These are phyloP conservation scores for Leptosomus discolor DNA, from an alignment of 2,113 vertebrate species.

Conservation along the genomic window DNA sequence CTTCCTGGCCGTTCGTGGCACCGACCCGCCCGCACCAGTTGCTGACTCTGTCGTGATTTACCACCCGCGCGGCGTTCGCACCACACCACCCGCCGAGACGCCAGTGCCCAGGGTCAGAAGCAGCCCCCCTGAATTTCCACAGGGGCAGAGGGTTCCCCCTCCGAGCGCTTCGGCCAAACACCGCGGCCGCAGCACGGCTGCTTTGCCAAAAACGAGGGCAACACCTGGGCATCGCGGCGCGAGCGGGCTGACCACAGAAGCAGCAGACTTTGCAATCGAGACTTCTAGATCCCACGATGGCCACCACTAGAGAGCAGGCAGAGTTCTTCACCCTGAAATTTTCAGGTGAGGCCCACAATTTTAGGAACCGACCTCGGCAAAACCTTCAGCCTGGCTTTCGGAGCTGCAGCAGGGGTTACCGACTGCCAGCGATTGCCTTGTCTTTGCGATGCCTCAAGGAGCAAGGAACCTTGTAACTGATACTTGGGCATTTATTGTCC, in stretches of 20 bases:
- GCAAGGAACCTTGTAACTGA: neutral
- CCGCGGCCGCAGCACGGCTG: neutral
- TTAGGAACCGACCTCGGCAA: neutral
- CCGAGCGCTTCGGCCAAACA: neutral
- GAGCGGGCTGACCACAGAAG: neutral
- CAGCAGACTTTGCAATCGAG: neutral
- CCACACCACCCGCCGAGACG: too few species aligned
- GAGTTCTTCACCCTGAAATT: rapidly evolving
- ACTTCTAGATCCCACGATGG: rapidly evolving
- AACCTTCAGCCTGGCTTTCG: neutral
- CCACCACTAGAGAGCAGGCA: neutral
- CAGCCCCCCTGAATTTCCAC: neutral
- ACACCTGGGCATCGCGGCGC: rapidly evolving
- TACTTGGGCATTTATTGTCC: neutral
- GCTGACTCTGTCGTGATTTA: constrained; percentile 28
- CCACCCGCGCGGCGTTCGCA: too few species aligned
- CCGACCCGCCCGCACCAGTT: too few species aligned
- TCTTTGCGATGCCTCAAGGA: neutral
- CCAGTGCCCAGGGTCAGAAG: neutral
- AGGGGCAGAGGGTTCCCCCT: neutral
- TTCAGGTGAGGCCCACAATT: rapidly evolving
- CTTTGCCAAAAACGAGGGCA: neutral
- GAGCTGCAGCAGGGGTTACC: neutral
- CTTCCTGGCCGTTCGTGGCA: too few species aligned
- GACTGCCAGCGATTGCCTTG: rapidly evolving